These are phyloP conservation scores for Zaprionus davidi DNA, from an alignment of 1,140 invertebrate genomes.

Conservation along the genomic window DNA sequence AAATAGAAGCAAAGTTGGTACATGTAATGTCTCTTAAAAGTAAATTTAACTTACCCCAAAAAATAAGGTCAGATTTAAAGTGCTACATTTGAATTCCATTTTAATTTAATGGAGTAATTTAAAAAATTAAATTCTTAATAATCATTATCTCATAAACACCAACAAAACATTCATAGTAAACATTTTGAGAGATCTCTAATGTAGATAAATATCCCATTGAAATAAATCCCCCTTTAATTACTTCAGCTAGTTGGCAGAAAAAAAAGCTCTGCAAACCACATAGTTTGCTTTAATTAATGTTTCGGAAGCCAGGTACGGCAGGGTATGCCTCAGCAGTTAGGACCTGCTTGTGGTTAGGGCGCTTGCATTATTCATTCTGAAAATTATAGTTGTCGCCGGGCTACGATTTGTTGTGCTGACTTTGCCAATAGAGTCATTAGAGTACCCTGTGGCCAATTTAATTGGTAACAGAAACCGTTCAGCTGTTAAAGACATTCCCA, in stretches of 20 bases:
- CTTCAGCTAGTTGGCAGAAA: neutral
- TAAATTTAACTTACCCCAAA: too few relatives aligned
- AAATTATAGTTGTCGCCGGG: neutral
- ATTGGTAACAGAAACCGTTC: neutral
- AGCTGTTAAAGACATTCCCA: neutral
- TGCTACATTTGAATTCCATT: too few relatives aligned
- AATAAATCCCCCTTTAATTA: neutral
- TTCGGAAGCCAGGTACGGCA: neutral
- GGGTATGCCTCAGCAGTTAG: neutral
- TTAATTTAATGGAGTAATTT: rapidly evolving
- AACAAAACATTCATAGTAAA: too few relatives aligned
- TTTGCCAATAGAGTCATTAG: slow-evolving; percentile 8
- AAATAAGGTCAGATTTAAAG: too few relatives aligned
- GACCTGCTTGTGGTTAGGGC: neutral
- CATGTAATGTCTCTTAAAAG: too few relatives aligned
- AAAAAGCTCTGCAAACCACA: neutral
- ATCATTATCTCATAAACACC: too few relatives aligned
- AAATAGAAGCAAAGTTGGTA: neutral
- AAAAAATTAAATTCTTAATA: too few relatives aligned
- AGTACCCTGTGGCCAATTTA: neutral
- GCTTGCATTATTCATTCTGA: neutral
- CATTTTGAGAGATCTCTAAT: too few relatives aligned
- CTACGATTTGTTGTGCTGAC: neutral
- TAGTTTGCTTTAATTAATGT: neutral
- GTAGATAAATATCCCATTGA: neutral